Evolutionary conservation across 2,113 vertebrate genomes (phyloP).

Genomic region (Taurulus bubalis): DNA sequence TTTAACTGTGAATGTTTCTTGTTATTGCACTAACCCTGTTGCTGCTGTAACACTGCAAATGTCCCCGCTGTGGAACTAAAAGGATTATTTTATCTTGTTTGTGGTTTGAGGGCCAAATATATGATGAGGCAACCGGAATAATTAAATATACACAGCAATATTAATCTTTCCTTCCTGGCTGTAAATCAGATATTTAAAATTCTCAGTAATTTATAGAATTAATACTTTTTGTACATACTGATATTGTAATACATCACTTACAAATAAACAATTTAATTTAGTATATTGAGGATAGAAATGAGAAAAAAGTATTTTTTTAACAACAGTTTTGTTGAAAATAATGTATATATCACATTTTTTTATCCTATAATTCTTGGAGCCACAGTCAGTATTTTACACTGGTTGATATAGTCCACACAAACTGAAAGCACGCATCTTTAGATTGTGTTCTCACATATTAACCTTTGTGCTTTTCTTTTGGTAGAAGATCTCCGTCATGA

Average conservation of each 20-base stretch:
- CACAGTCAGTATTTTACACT: neutral
- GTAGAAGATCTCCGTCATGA: conserved; percentile 56
- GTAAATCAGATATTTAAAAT: neutral
- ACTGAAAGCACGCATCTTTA: neutral
- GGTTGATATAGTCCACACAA: neutral
- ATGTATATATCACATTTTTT: neutral
- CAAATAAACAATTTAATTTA: neutral
- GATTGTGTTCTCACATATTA: neutral
- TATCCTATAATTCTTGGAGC: neutral
- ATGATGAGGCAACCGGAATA: neutral
- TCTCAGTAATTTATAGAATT: neutral
- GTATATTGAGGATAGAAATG: neutral
- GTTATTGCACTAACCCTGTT: neutral
- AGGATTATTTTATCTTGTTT: neutral
- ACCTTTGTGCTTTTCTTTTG: neutral
- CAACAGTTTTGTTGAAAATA: neutral
- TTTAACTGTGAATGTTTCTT: neutral
- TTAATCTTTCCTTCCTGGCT: neutral
- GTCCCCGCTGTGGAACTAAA: neutral
- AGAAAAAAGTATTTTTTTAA: too few species aligned
- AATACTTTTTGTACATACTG: neutral
- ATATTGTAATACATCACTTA: neutral
- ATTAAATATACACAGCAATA: neutral
- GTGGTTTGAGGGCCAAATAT: neutral
- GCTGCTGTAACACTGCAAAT: neutral